phyloP scores from a whole-genome alignment of 2,797 vertebrate genomes.

The Leucoraja ocellata region DNA sequence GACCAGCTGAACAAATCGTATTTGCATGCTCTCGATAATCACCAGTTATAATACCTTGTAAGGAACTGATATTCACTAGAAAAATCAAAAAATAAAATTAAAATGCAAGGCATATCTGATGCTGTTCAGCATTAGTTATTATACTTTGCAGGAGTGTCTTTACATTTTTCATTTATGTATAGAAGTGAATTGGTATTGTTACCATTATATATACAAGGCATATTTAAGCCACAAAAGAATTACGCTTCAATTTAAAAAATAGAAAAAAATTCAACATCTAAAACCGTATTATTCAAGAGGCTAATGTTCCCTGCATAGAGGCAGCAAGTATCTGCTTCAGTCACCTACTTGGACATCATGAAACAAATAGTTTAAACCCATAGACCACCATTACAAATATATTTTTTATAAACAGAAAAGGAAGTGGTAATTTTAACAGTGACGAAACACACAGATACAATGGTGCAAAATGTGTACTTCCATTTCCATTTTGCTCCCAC shows the following conservation, averaged over 20 bases:
- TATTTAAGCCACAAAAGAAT: not conserved
- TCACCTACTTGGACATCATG: not conserved
- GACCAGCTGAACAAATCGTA: not conserved
- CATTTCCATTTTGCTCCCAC: no score
- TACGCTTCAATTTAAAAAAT: not conserved
- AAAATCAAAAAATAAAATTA: not conserved
- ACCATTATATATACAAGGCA: not conserved
- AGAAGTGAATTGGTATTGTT: not conserved
- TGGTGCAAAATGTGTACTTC: no score
- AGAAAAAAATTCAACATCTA: not conserved
- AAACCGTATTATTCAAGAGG: not conserved
- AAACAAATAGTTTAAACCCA: not conserved
- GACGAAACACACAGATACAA: not conserved
- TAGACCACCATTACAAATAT: not conserved
- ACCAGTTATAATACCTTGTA: not conserved
- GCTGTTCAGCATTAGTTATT: not conserved
- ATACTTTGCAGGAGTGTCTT: not conserved
- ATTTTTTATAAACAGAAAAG: not conserved
- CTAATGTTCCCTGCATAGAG: not conserved
- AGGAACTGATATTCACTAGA: constrained; percentile 10
- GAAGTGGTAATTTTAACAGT: not conserved
- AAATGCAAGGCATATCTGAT: not conserved
- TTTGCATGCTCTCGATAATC: not conserved
- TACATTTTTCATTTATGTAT: not conserved
- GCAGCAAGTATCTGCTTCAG: not conserved